Base-by-base conservation (phyloP, 1,140 invertebrate genomes). In the Spodoptera frugiperda region DNA sequence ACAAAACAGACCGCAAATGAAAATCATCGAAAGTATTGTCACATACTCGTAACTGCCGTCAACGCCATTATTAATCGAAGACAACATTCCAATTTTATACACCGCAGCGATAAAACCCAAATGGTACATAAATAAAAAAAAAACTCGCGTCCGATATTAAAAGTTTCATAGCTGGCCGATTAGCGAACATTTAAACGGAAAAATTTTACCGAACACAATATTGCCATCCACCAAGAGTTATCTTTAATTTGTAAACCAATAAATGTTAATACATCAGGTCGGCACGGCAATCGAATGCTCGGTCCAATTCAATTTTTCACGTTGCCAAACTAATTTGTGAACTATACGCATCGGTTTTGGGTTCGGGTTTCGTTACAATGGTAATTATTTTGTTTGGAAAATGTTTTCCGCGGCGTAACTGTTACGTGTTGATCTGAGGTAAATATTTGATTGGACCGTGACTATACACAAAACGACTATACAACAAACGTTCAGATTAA, bases 241-340 rank as follows among this genome's bases (percentile, higher is more conserved):
- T 90, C 87, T 91, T 90, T 91, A 92, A 91, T 92, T 91, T 91
- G 89, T 87, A 89, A 90, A 88, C 87, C 91, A 91, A 93, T 93
- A 93, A 91, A 93, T 91, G 89, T 91, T 91, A 90, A 93, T 93
- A 91, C 87, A 91, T 93, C 91, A 90, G 80, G 76, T 19, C 57
- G 46, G 61, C 71, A 59, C 55, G 73, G 79, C 84, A 84, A 84
- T 80, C 81, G 81, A 83, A 89, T 86, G 80, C 83, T 76, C 77
- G 59, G 84, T 91, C 87, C 87, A 88, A 91, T 91, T 90, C 87
- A 91, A 89, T 92, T 91, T 91, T 87, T 89, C 84, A 82, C 79
- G 79, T 84, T 87, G 88, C 87, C 89, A 89, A 89, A 90, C 90
- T 91, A 91, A 93, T 91, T 90, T 91, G 91, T 81, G 87, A 93